Evolutionary conservation across 2,888 invertebrate genomes (phyloP).

Genomic region (Tholera decimalis): DNA sequence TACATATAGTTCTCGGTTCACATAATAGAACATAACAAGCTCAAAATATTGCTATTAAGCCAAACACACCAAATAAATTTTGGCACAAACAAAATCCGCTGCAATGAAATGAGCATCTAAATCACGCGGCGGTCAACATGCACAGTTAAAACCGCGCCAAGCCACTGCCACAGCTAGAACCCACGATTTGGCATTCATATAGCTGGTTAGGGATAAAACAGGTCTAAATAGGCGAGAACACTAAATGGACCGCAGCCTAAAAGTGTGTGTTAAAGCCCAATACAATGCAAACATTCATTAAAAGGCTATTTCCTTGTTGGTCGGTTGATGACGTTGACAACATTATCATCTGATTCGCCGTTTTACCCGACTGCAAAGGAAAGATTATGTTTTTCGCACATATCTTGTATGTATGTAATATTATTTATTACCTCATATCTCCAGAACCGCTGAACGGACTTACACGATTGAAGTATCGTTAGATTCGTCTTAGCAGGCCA

Average conservation of each 20-base stretch:
- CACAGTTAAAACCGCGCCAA: constrained; percentile 49
- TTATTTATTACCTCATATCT: no score
- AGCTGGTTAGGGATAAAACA: constrained; percentile 40
- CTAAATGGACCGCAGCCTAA: constrained; percentile 8
- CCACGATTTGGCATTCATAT: constrained; percentile 56
- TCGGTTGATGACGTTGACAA: no score
- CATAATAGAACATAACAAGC: background rate
- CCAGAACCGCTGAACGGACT: no score
- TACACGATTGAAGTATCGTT: no score
- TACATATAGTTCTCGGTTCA: background rate
- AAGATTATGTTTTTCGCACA: no score
- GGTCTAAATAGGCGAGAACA: constrained; percentile 22
- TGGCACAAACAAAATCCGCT: constrained; percentile 52
- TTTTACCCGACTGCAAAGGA: no score
- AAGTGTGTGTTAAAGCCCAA: constrained; percentile 12
- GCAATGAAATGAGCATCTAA: constrained; percentile 47
- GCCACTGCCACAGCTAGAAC: constrained; percentile 44
- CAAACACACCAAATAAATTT: constrained; percentile 30
- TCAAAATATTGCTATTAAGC: constrained; percentile 4
- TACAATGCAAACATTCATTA: background rate
- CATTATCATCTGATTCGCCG: no score
- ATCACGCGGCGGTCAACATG: constrained; percentile 44
- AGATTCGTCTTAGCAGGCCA: no score
- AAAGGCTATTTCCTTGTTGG: background rate
- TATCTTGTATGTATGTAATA: no score